These are phyloP conservation scores for Xestia xanthographa DNA, from an alignment of 2,888 invertebrate species.

Conservation along the genomic window DNA sequence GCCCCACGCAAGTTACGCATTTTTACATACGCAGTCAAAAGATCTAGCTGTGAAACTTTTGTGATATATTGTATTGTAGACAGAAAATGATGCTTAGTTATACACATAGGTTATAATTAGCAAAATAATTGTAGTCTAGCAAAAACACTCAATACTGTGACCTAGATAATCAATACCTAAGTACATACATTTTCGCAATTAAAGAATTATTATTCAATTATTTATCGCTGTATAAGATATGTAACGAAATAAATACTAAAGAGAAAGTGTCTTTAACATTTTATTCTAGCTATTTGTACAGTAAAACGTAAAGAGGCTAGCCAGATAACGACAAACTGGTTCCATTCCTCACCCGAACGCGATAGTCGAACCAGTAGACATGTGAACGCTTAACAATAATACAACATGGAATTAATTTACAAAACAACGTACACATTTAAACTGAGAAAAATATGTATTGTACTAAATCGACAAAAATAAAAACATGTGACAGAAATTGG, in stretches of 20 bases:
- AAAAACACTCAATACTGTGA: conserved; percentile 29
- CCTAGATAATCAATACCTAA: conserved; percentile 34
- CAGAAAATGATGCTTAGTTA: conserved; percentile 25
- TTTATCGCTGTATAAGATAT: conserved; percentile 22
- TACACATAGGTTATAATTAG: conserved; percentile 18
- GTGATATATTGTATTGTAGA: conserved; percentile 25
- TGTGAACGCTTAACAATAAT: conserved; percentile 78
- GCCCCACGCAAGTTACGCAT: conserved; percentile 40
- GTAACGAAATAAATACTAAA: conserved; percentile 19
- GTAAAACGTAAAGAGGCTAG: conserved; percentile 50
- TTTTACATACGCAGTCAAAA: conserved; percentile 44
- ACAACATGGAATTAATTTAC: conserved; percentile 23
- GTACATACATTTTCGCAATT: conserved; percentile 29
- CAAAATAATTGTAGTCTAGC: conserved; percentile 35
- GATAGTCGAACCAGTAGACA: conserved; percentile 86
- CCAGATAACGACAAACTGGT: conserved; percentile 58
- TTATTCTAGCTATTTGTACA: conserved; percentile 44
- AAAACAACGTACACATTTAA: conserved; percentile 37
- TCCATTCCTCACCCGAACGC: conserved; percentile 81
- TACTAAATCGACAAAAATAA: background rate
- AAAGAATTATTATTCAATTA: conserved; percentile 15
- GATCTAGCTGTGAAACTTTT: conserved; percentile 38
- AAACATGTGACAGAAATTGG: background rate
- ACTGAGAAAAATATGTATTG: conserved; percentile 26
- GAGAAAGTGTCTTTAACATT: conserved; percentile 41